Evolutionary conservation across 1,140 invertebrate genomes (phyloP).

Genomic region (Drosophila biarmipes): DNA sequence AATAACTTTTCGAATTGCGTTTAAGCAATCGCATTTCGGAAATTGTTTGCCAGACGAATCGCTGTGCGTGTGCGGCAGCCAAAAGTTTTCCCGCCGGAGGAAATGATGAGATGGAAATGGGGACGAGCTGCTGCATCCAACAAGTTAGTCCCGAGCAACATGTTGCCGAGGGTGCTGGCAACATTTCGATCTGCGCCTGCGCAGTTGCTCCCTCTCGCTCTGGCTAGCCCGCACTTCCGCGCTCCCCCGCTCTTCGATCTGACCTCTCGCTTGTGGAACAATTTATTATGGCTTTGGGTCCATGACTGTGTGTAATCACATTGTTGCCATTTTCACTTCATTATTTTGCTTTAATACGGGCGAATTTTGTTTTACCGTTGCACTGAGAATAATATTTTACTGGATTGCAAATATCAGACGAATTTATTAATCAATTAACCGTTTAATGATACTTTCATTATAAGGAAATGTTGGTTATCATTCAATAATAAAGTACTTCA

Average conservation of each 20-base stretch:
- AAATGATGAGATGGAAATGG: constrained; percentile 24
- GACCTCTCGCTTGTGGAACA: constrained; percentile 33
- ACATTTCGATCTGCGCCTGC: constrained; percentile 64
- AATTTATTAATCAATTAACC: too few relatives aligned
- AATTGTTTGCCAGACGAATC: constrained; percentile 49
- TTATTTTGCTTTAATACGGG: constrained; percentile 81
- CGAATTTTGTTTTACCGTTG: constrained; percentile 77
- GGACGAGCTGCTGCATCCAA: constrained; percentile 63
- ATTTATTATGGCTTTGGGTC: constrained; percentile 76
- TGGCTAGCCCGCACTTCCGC: constrained; percentile 4
- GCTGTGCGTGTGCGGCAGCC: constrained; percentile 3
- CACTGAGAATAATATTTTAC: too few relatives aligned
- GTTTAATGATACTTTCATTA: too few relatives aligned
- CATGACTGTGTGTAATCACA: constrained; percentile 78
- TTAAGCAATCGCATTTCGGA: constrained; percentile 44
- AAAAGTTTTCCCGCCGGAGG: constrained; percentile 18
- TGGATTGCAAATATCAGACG: background rate
- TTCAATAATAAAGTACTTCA: too few relatives aligned
- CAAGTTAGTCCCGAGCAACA: constrained; percentile 68
- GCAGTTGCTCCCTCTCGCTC: constrained; percentile 36
- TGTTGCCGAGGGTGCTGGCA: constrained; percentile 52
- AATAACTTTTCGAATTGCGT: constrained; percentile 57
- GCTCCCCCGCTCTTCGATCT: background rate
- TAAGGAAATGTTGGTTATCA: too few relatives aligned
- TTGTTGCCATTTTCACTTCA: constrained; percentile 84